Evolutionary conservation across 2,888 invertebrate species (phyloP).

Genomic region (Chrysomela aeneicollis): DNA sequence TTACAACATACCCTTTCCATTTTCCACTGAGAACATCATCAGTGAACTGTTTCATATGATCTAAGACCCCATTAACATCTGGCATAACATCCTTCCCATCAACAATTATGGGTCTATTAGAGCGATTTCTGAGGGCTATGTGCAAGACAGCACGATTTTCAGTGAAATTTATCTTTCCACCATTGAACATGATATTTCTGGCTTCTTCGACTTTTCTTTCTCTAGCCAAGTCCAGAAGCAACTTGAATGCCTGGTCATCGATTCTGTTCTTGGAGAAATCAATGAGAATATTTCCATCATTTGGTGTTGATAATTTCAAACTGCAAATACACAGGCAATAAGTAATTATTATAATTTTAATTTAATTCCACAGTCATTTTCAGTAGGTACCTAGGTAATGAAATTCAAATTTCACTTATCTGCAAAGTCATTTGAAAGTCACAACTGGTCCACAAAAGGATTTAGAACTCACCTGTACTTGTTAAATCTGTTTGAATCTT

Average conservation of each 20-base stretch:
- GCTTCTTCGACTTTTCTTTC: conserved; percentile 84
- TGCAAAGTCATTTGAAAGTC: conserved; percentile 39
- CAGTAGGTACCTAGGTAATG: too few relatives aligned
- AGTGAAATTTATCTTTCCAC: conserved; percentile 97
- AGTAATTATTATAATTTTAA: too few relatives aligned
- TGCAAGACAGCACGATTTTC: conserved; percentile 96
- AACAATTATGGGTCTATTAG: conserved; percentile 79
- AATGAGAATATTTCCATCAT: conserved; percentile 89
- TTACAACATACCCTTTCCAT: conserved; percentile 69
- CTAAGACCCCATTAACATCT: conserved; percentile 88
- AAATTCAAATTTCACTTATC: conserved; percentile 20
- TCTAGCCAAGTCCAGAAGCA: conserved; percentile 83
- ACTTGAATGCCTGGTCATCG: conserved; percentile 75
- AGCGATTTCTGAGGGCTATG: conserved; percentile 88
- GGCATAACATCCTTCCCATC: conserved; percentile 92
- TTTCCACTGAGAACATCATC: conserved; percentile 75
- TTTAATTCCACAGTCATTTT: too few relatives aligned
- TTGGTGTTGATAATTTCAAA: conserved; percentile 76
- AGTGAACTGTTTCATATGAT: conserved; percentile 95
- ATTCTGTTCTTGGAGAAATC: conserved; percentile 98
- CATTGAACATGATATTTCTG: conserved; percentile 89
- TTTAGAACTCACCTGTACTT: conserved; percentile 79
- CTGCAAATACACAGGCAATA: too few relatives aligned
- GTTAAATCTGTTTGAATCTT: conserved; percentile 83
- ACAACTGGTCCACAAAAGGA: conserved; percentile 20